Conservation (phyloP, 2,888 invertebrate species). For the Meliscaeva auricollis region DNA sequence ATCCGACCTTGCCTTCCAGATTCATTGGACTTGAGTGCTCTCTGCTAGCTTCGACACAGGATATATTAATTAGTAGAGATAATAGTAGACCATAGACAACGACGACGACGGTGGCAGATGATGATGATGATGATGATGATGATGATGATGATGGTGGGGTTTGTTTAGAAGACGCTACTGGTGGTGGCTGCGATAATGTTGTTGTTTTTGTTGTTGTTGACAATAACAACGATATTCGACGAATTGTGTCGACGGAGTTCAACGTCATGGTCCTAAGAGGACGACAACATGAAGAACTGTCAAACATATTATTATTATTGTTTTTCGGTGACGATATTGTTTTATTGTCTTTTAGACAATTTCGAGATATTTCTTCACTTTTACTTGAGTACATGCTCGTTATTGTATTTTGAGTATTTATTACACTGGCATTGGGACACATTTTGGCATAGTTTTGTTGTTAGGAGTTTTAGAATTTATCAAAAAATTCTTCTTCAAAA, state of each 20-base stretch:
- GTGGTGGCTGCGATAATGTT: constrained; percentile 11
- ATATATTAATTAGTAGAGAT: constrained; percentile 82
- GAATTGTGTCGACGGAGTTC: constrained; percentile 7
- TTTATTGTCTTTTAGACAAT: constrained; percentile 25
- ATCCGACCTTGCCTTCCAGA: constrained; percentile 84
- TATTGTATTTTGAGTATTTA: constrained; percentile 32
- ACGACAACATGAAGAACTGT: constrained; percentile 21
- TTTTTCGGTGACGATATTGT: constrained; percentile 21
- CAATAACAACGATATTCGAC: constrained; percentile 48
- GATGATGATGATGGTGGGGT: constrained; percentile 28
- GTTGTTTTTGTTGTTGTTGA: constrained; percentile 52
- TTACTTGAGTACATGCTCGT: constrained; percentile 24
- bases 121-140: constrained; percentile 48
- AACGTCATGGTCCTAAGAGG: constrained; percentile 48
- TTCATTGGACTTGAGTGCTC: constrained; percentile 81
- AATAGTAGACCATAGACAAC: constrained; percentile 74
- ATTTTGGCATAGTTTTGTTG: constrained; percentile 49
- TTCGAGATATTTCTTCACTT: constrained; percentile 40
- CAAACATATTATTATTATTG: constrained; percentile 26
- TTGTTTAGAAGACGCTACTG: constrained; percentile 23
- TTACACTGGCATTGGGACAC: constrained; percentile 46
- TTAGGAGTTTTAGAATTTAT: neutral
- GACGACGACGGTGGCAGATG: constrained; percentile 59
- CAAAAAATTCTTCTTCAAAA: too few relatives aligned
- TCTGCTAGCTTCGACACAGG: constrained; percentile 81